These are phyloP conservation scores for Dendrocincla tyrannina DNA, from an alignment of 2,797 vertebrate species.

Conservation along the genomic window DNA sequence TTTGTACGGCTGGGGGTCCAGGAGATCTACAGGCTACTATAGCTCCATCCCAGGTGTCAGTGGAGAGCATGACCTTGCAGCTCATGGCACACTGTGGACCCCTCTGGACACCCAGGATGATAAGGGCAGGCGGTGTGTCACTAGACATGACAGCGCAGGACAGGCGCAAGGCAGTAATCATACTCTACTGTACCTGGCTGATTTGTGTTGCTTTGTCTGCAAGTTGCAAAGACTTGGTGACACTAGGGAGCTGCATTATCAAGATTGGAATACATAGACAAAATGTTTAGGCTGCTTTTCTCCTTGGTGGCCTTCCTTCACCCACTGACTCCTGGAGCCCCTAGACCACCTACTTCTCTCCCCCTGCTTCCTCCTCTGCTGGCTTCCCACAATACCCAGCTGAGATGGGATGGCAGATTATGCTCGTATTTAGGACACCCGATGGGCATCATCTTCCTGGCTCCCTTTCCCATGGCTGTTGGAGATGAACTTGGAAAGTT, in stretches of 20 bases:
- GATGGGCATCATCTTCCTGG: not conserved
- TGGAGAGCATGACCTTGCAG: not conserved
- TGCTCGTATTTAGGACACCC: rapidly evolving
- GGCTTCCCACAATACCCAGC: not conserved
- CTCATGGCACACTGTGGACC: rapidly evolving
- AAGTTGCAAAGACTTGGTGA: not conserved
- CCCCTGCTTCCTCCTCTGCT: not conserved
- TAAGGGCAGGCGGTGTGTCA: too few species aligned
- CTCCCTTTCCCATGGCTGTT: not conserved
- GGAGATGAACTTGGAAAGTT: not conserved
- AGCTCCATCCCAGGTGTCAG: rapidly evolving
- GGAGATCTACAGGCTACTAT: rapidly evolving
- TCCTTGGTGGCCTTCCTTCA: not conserved
- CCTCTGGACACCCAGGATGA: too few species aligned
- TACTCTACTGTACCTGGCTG: not conserved
- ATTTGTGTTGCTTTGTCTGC: not conserved
- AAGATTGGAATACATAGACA: not conserved
- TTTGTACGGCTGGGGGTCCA: rapidly evolving
- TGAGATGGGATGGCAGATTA: not conserved
- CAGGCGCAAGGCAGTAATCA: too few species aligned
- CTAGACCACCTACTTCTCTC: not conserved
- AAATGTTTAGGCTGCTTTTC: not conserved
- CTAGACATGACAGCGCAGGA: not conserved
- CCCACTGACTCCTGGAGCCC: not conserved
- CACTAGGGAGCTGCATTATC: not conserved